Evolutionary conservation across 2,888 invertebrate species (phyloP), one percentile per base, ranked within the genome.

Genomic region (Heliconius hortense): DNA sequence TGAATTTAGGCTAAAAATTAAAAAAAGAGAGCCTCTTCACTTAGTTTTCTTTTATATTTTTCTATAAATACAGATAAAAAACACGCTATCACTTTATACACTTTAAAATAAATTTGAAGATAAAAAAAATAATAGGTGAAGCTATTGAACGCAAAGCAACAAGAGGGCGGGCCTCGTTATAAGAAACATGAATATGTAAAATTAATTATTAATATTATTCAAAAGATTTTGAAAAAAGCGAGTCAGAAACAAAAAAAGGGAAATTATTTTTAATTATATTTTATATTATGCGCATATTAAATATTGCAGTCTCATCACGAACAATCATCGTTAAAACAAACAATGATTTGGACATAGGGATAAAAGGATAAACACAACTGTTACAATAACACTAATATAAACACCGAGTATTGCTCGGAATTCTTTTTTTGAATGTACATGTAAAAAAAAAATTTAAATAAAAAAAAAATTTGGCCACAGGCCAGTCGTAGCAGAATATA

Each of bases 271-370:
- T 59, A 73, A 77, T 75, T 60, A 53, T 53, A 60, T 64, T 4
- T 62, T 79, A 81, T 82, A 84, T 85, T 89, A 90, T 91, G 90
- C 88, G 88, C 91, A 91, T 90, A 86, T 87, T 80, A 77, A 83
- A 86, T 87, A 82, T 81, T 83, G 90, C 88, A 80, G 75, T 81
- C 82, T 92, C 92, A 92, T 89, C 84, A 83, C 79, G 77, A 86
- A 91, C 90, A 91, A 92, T 92, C 91, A 92, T 82, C 87, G 62
- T 63, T 28, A 77, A 83, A 83, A 83, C 53, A 76, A 78, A 79
- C 76, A 77, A 35, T 48, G 31, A 53, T 68, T 28, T 31, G 31
- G 31, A 68, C 2, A 7, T 26, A 53, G 28, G 31, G 48, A 0
- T 56, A 28, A 31, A 21, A 15, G 11, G 31, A 66, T 39, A 43